Evolutionary conservation across 2,888 invertebrate species (phyloP).

Genomic region (Diarsia rubi): DNA sequence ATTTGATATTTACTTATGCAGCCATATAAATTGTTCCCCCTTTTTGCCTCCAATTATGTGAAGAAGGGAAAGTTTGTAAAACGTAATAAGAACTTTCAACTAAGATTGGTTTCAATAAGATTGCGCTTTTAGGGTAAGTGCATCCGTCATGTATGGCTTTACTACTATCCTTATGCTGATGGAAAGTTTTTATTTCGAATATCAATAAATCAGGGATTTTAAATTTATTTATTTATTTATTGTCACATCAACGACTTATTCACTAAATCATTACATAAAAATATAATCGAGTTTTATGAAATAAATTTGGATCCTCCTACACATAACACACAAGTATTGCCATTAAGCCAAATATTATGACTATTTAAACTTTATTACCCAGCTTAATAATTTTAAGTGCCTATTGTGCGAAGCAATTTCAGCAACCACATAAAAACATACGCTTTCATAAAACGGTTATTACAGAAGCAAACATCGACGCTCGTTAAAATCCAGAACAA

Average conservation of each 20-base stretch:
- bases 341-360: conserved; percentile 37
- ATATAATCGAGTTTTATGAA: background rate
- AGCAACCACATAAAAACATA: conserved; percentile 52
- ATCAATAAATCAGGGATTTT: background rate
- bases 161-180: background rate
- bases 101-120: background rate
- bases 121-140: background rate
- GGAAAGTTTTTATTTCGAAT: background rate
- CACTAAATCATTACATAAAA: too few species aligned
- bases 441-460: conserved; percentile 53
- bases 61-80: too few species aligned
- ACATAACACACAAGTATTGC: conserved; percentile 12
- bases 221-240: too few species aligned
- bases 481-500: conserved; percentile 42
- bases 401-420: conserved; percentile 27
- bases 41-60: too few species aligned
- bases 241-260: too few species aligned
- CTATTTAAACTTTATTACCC: conserved; percentile 43
- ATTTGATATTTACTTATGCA: too few species aligned
- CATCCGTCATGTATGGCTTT: background rate
- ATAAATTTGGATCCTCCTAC: background rate
- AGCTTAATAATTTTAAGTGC: conserved; percentile 49
- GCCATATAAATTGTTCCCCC: too few species aligned
- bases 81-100: too few species aligned
- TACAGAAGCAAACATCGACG: conserved; percentile 44